Evolutionary conservation across 2,113 vertebrate genomes (phyloP), one percentile per base, ranked within the genome.

Genomic region (Carassius gibelio): DNA sequence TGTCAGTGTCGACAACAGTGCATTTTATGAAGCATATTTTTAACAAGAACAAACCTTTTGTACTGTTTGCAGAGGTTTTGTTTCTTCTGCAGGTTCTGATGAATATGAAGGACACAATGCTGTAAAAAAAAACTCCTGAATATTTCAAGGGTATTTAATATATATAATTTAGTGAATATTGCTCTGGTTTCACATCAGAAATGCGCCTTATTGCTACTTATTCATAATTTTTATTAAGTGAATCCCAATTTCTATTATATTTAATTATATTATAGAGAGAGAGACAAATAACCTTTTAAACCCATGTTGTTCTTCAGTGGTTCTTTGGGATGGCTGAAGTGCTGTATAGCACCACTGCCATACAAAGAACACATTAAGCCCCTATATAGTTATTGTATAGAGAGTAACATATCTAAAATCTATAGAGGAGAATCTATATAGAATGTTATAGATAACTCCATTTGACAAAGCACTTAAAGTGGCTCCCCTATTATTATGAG

Each of bases 61-160:
- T 66, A 34, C 21, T 48, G 23, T 50, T 66, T 42, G 61, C 38
- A 66, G 78, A 81, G 48, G 78, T 66, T 62, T 38, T n/a, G 15
- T 81, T 14, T 66, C n/a, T 81, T 23, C 57, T 81, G n/a, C 38
- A 61, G 59, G 59, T 64, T 34, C 9, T 64, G 77, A 64, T 80
- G 38, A 64, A 38, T 34, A 26, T 26, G 26, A 26, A 36, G 59
- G 55, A 45, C 11, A 80, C 8, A 11, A 42, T 45, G 42, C 59
- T 81, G 17, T 45, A 81, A 81, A 81, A 48, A 26, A 26, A 81
- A 17, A 1, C 34, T 14, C 15, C 13, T 34, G 13, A 77, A 50
- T 57, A 45, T 75, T 76, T 76, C 23, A 30, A 14, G 0, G 0
- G 19, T 38, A 79, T 66, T 30, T 17, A 30, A 1, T 50, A 81